Evolutionary conservation across 2,113 vertebrate genomes (phyloP).

Genomic region (Ptilonorhynchus violaceus): DNA sequence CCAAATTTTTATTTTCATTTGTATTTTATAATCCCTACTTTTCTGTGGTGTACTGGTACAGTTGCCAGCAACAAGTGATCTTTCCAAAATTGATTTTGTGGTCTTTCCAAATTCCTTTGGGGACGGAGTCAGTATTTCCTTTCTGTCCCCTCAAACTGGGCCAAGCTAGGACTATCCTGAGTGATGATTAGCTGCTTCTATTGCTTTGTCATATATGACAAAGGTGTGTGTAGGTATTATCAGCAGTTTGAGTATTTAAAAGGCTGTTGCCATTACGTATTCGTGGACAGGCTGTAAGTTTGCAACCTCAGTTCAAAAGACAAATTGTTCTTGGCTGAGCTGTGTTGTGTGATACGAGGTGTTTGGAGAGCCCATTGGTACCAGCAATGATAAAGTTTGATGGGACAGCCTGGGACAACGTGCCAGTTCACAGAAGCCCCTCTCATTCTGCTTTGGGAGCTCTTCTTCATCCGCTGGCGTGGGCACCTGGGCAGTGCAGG

Average conservation of each 20-base stretch:
- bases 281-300: not conserved
- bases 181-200: not conserved
- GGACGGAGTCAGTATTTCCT: not conserved
- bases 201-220: not conserved
- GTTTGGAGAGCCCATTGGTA: not conserved
- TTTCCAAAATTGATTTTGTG: not conserved
- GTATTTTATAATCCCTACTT: not conserved
- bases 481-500: fast-evolving
- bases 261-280: not conserved
- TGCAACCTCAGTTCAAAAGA: not conserved
- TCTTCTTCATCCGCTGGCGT: not conserved
- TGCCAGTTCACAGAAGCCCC: not conserved
- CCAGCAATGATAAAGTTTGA: not conserved
- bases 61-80: not conserved
- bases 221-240: not conserved
- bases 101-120: not conserved
- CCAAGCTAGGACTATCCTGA: not conserved
- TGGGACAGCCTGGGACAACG: not conserved
- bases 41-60: not conserved
- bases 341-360: not conserved
- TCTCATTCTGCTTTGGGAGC: not conserved
- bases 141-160: not conserved
- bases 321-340: not conserved
- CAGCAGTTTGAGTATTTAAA: not conserved
- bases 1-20: not conserved